Conservation (phyloP, 2,797 vertebrate species). For the Pempheris klunzingeri region DNA sequence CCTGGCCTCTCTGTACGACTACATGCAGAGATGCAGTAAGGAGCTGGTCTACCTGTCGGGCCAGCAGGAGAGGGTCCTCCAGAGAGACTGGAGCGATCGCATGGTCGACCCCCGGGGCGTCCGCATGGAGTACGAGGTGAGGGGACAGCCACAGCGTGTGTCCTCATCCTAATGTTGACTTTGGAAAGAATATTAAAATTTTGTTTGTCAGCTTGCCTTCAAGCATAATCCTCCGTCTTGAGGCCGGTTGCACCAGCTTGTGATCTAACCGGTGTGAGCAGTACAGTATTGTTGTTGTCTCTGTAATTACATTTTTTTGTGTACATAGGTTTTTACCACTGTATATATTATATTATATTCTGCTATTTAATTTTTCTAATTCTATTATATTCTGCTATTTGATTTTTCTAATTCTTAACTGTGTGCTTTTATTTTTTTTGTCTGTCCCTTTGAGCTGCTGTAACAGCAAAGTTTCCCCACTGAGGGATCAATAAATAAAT, state of each 20-base stretch:
- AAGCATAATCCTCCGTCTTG: background rate
- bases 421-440: too few relatives aligned
- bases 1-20: slow-evolving; percentile 91
- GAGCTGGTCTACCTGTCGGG: slow-evolving; percentile 89
- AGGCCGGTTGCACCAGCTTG: background rate
- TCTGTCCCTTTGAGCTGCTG: too few relatives aligned
- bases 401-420: too few relatives aligned
- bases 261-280: slow-evolving; percentile 27
- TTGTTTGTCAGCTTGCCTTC: slow-evolving; percentile 22
- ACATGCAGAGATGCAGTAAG: slow-evolving; percentile 92
- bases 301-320: too few relatives aligned
- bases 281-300: too few relatives aligned
- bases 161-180: too few relatives aligned
- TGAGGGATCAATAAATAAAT: too few relatives aligned
- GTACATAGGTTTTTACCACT: too few relatives aligned
- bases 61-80: slow-evolving; percentile 90
- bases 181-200: background rate
- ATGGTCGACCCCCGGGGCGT: slow-evolving; percentile 84
- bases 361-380: too few relatives aligned
- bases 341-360: too few relatives aligned
- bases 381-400: too few relatives aligned
- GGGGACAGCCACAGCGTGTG: background rate
- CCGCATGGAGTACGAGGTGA: slow-evolving; percentile 91
- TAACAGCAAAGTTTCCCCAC: too few relatives aligned
- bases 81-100: slow-evolving; percentile 95